These are phyloP conservation scores for Neomonachus schauinslandi DNA, from an alignment of 2,113 vertebrate genomes.

Conservation along the genomic window DNA sequence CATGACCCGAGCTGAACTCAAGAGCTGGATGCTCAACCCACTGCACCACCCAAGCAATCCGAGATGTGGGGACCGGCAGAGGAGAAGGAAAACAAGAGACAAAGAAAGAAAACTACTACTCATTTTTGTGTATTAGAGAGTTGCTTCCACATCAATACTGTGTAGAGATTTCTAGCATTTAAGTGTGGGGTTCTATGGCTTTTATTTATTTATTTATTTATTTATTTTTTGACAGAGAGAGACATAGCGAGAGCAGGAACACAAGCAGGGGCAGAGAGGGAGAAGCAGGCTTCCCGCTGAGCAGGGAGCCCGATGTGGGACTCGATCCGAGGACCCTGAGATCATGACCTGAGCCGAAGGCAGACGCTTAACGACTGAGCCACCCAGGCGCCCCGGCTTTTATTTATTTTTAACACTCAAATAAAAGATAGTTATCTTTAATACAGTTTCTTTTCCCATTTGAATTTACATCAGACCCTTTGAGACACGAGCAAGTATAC, in stretches of 20 bases:
- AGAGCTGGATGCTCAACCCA: background rate
- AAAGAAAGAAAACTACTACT: background rate
- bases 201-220: background rate
- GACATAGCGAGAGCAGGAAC: no score
- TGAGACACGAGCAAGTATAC: background rate
- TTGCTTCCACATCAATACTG: background rate
- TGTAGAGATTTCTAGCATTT: background rate
- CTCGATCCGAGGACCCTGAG: no score
- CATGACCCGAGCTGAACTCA: background rate
- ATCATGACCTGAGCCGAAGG: no score
- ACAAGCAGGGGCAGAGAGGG: no score
- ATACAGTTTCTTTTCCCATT: slow-evolving; percentile 54
- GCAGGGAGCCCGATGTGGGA: no score
- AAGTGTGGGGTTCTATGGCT: background rate
- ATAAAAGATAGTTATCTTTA: slow-evolving; percentile 43
- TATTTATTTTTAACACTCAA: background rate
- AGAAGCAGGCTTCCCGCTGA: no score
- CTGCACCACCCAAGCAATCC: background rate
- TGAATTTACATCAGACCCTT: slow-evolving; percentile 57
- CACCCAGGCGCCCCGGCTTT: no score
- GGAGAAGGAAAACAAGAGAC: background rate
- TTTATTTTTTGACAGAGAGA: no score
- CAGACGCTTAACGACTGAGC: no score
- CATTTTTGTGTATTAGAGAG: background rate
- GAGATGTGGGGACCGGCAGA: background rate